Percentiles rank a stretch among this genome's conserved stretches.
Conservation (phyloP, 1,140 invertebrate species). For the Drosophila arawakana region DNA sequence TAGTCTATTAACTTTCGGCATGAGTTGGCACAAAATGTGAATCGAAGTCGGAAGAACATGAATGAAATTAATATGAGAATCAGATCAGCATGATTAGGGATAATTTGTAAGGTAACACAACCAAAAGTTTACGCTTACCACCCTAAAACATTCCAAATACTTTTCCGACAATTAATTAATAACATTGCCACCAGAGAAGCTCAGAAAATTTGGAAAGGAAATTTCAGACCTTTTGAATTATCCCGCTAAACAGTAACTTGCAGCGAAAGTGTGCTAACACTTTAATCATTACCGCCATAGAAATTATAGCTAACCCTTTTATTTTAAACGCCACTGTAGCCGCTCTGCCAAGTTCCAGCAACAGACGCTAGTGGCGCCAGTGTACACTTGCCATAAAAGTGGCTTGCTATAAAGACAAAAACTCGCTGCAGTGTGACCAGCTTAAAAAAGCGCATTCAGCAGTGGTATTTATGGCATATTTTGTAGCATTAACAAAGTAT, state of each 20-base stretch:
- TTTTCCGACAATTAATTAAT: slow-evolving; percentile 52
- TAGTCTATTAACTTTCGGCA: slow-evolving; percentile 82
- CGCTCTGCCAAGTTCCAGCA: background rate
- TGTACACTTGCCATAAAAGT: background rate
- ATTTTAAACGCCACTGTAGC: background rate
- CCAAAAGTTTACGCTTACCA: slow-evolving; percentile 29
- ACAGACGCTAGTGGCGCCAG: slow-evolving; percentile 6
- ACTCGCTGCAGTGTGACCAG: background rate
- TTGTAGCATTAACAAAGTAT: too few species aligned
- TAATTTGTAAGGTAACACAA: slow-evolving; percentile 65
- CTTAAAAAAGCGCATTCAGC: background rate
- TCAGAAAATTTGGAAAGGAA: background rate
- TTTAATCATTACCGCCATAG: too few species aligned
- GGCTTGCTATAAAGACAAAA: background rate
- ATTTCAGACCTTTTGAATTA: too few species aligned
- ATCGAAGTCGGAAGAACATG: slow-evolving; percentile 43
- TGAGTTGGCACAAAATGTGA: slow-evolving; percentile 58
- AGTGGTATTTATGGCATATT: background rate
- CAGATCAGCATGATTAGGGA: slow-evolving; percentile 81
- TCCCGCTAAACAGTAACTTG: background rate
- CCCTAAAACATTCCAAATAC: background rate
- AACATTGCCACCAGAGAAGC: slow-evolving; percentile 46
- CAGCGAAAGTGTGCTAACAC: background rate
- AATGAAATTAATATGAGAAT: slow-evolving; percentile 68
- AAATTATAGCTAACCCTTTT: background rate